phyloP scores from a whole-genome alignment of 2,888 invertebrate species.

The Diarsia dahlii region DNA sequence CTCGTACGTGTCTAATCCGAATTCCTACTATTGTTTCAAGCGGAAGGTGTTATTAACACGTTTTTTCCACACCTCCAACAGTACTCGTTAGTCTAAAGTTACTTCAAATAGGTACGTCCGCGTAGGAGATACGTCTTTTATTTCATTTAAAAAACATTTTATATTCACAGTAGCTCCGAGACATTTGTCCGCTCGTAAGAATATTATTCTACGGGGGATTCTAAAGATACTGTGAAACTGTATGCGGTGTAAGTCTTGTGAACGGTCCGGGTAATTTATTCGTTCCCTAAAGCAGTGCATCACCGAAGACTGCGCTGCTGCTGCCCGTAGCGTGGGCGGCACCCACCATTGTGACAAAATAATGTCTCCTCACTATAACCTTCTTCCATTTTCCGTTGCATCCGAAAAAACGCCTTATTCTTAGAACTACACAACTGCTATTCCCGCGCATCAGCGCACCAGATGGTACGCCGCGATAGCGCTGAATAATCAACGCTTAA shows the following conservation, averaged over 20 bases:
- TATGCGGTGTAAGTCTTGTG: conserved; percentile 81
- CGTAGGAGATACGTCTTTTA: conserved; percentile 31
- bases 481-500: conserved; percentile 91
- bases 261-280: conserved; percentile 88
- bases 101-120: conserved; percentile 33
- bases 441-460: conserved; percentile 71
- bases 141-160: conserved; percentile 56
- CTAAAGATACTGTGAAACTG: conserved; percentile 82
- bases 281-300: conserved; percentile 89
- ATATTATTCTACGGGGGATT: conserved; percentile 79
- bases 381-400: conserved; percentile 73
- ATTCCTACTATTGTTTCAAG: conserved; percentile 75
- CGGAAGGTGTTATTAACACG: conserved; percentile 69
- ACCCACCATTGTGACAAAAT: conserved; percentile 90
- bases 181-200: conserved; percentile 68
- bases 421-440: conserved; percentile 72
- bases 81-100: conserved; percentile 50
- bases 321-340: conserved; percentile 88
- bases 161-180: conserved; percentile 62
- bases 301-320: conserved; percentile 85
- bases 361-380: conserved; percentile 88
- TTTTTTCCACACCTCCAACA: conserved; percentile 62
- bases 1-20: conserved; percentile 77
- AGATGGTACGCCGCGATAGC: conserved; percentile 88
- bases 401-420: conserved; percentile 80